Evolutionary conservation across 2,888 invertebrate species (phyloP).

Genomic region (Mimachlamys varia): DNA sequence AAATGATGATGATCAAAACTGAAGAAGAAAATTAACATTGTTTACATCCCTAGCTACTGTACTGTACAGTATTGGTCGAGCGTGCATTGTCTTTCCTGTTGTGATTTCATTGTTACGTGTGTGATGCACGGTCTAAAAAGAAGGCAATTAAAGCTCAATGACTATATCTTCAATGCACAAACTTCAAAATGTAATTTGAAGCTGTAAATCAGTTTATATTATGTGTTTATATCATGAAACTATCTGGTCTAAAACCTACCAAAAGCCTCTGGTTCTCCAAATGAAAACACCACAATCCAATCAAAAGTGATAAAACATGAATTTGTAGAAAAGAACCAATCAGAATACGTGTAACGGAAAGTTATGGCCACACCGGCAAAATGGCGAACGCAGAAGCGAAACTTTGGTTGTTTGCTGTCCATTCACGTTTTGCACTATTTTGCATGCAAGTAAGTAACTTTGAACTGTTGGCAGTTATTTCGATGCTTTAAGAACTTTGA

Average conservation of each 20-base stretch:
- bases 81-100: too few relatives aligned
- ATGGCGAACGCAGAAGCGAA: slow-evolving; percentile 45
- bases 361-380: slow-evolving; percentile 36
- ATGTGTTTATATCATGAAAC: too few relatives aligned
- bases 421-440: slow-evolving; percentile 45
- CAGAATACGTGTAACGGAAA: not conserved
- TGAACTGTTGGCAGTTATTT: not conserved
- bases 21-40: too few relatives aligned
- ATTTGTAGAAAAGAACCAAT: not conserved
- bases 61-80: too few relatives aligned
- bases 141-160: too few relatives aligned
- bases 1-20: too few relatives aligned
- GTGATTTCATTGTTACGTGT: too few relatives aligned
- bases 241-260: not conserved
- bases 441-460: slow-evolving; percentile 51
- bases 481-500: not conserved
- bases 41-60: too few relatives aligned
- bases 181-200: not conserved
- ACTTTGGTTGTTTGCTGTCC: slow-evolving; percentile 45
- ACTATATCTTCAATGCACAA: not conserved
- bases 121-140: too few relatives aligned
- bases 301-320: not conserved
- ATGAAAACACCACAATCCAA: not conserved
- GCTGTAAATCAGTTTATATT: too few relatives aligned
- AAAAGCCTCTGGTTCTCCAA: not conserved